These are phyloP conservation scores for Lagopus leucura DNA, from an alignment of 2,113 vertebrate genomes.

Conservation along the genomic window DNA sequence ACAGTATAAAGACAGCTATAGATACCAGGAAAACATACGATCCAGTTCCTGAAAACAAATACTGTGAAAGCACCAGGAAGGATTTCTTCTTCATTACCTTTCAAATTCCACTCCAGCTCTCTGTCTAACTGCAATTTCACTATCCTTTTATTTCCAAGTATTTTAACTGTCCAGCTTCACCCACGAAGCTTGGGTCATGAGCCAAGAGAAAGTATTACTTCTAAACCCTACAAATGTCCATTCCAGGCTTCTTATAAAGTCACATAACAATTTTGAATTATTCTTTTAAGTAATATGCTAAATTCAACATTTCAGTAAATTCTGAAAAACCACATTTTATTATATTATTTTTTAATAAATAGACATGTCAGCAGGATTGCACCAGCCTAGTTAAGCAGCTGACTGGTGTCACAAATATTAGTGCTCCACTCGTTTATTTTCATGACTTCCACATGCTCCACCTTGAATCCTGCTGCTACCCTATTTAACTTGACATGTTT, in stretches of 20 bases:
- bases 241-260: neutral
- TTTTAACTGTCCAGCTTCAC: neutral
- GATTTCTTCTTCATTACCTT: neutral
- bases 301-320: too few species aligned
- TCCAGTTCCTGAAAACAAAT: neutral
- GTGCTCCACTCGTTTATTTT: constrained; percentile 11
- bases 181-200: neutral
- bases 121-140: neutral
- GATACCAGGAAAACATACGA: neutral
- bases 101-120: neutral
- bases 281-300: neutral
- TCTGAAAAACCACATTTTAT: neutral
- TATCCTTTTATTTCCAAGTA: neutral
- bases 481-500: constrained; percentile 19
- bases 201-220: neutral
- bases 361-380: neutral
- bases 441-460: neutral
- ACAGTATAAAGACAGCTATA: neutral
- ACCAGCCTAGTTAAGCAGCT: neutral
- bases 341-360: neutral
- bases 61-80: neutral
- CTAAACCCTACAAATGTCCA: neutral
- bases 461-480: neutral
- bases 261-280: neutral
- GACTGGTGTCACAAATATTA: neutral